Base-by-base conservation (phyloP, 2,888 invertebrate species). In the Synergus laeviventris region DNA sequence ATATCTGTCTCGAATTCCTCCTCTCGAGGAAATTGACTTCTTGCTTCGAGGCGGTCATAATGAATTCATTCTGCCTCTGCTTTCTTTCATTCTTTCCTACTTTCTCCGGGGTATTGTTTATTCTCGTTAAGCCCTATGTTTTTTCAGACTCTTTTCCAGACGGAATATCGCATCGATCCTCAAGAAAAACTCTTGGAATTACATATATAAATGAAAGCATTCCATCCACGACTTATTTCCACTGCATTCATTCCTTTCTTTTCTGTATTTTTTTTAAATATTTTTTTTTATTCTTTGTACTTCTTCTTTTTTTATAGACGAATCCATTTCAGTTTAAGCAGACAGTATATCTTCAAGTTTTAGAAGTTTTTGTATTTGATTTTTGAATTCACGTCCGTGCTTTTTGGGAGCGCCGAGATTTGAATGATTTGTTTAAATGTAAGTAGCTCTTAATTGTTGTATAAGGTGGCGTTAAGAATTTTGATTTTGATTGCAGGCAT, bases 401-500 rank as follows among this genome's bases (percentile, higher is more conserved):
- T n/a, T n/a, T n/a, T n/a, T n/a, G n/a, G n/a, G n/a, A n/a, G n/a
- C n/a, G n/a, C n/a, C n/a, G n/a, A n/a, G 31, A 31, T 31, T 31
- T 31, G 7, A 5, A 31, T 31, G 31, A 31, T 31, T 31, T 31
- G 31, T 31, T 31, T 31, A 60, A 14, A 12, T 60, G 5, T 31
- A 31, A 61, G n/a, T 61, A 2, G 7, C 18, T 61, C 5, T 36
- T 5, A 16, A 61, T 61, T 61, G n/a, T 38, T 38, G 16, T 61
- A 36, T 0, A 61, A 36, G 38, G 21, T 9, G 14, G 9, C 9
- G 11, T 1, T 62, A 4, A 38, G 1, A 9, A 62, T 56, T 59
- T 42, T 60, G 5, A 18, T 7, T 83, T 61, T 78, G 64, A 78
- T 92, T 91, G n/a, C 91, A 94, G 94, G 85, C 93, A 96, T 90